Evolutionary conservation across 2,888 invertebrate species (phyloP), one percentile per base, ranked within the genome.

Genomic region (Priocnemis perturbator): DNA sequence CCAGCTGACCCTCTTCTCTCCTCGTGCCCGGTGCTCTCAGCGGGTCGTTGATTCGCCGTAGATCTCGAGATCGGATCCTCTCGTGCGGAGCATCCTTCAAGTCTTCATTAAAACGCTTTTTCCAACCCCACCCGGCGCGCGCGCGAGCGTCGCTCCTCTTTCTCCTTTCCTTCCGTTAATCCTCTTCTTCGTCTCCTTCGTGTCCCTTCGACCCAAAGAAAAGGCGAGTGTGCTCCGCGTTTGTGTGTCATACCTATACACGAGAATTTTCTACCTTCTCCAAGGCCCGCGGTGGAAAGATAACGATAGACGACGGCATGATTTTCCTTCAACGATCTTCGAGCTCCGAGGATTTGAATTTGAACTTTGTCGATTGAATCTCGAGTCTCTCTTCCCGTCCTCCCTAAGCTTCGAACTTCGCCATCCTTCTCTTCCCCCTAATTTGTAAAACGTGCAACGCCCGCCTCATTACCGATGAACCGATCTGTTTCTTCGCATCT

Each of bases 41-140:
- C 72, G 64, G 76, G 76, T 74, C 75, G 74, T 75, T 75, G 75
- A 75, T 75, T 75, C 75, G 67, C 70, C 75, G 74, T 71, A 71
- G 75, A 75, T 74, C 75, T 75, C 74, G 73, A 73, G 74, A 74
- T 74, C 74, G 59, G 74, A 74, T 74, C 74, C 74, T 74, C 74
- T 74, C 74, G 67, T 67, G 74, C 74, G 70, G 62, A 74, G 74
- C 70, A 63, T 75, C 71, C 74, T 70, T 75, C 70, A 63, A 74
- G 74, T 75, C 79, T 79, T 79, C 74, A 76, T 79, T 77, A 76
- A 74, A 77, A 73, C 71, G 53, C 71, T 76, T 69, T 64, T 60
- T 50, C 50, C 58, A 60, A 44, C 57, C 20, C 50, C 50, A 50
- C 17, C 14, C 53, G 23, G 19, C 19, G 58, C 19, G 23, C 53